These are phyloP conservation scores for Lysandra coridon DNA, from an alignment of 2,888 invertebrate genomes.

Conservation along the genomic window DNA sequence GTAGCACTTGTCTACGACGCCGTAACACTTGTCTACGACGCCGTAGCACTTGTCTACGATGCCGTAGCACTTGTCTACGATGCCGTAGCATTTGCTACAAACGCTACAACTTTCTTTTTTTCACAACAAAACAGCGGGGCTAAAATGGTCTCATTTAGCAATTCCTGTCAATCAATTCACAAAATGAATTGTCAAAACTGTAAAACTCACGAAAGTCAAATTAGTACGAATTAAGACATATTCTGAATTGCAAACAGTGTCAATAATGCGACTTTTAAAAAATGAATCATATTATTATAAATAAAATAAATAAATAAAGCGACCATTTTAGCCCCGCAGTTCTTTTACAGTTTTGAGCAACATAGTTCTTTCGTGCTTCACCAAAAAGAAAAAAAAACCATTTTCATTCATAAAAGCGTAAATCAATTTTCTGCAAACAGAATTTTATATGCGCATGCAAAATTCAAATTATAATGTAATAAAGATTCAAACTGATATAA, in stretches of 20 bases:
- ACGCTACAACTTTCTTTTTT: neutral
- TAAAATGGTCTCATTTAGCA: too few species aligned
- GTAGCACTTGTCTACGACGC: neutral
- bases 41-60: neutral
- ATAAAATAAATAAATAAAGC: too few species aligned
- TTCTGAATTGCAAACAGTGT: too few species aligned
- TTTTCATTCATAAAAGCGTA: neutral
- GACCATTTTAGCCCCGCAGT: too few species aligned
- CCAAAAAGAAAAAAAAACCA: neutral
- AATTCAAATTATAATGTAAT: neutral
- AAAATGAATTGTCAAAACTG: too few species aligned
- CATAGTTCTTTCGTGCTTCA: neutral
- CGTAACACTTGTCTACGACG: neutral
- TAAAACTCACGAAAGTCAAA: too few species aligned
- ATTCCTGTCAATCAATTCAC: too few species aligned
- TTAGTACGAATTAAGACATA: too few species aligned
- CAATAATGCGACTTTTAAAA: too few species aligned
- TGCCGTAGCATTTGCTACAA: neutral
- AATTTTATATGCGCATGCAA: neutral
- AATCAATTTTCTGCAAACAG: neutral
- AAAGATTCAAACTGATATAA: neutral
- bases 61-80: neutral
- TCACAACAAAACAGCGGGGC: neutral
- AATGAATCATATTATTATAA: too few species aligned
- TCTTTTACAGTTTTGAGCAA: neutral